Conservation (phyloP, 2,797 vertebrate species). For the Cryptoblepharus egeriae region DNA sequence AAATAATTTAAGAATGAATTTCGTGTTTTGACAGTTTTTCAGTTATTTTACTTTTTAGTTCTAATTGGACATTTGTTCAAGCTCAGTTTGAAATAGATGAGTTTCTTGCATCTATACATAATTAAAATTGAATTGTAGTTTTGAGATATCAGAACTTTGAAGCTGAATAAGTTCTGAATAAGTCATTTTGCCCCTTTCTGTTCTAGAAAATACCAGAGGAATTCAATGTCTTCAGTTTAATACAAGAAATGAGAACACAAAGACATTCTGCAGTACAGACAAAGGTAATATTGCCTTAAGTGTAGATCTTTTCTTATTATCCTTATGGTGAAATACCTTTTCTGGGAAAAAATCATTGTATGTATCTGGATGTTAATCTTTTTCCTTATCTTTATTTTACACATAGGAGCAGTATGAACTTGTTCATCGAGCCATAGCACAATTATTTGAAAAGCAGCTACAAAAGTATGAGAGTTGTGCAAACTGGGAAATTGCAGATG, state of each 20-base stretch:
- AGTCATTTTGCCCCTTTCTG: conserved; percentile 25
- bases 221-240: conserved; percentile 95
- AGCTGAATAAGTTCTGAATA: background rate
- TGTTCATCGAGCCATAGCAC: conserved; percentile 94
- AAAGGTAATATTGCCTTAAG: conserved; percentile 81
- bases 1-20: conserved; percentile 1
- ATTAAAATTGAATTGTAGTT: background rate
- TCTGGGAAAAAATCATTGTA: background rate
- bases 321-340: background rate
- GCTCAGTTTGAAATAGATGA: background rate
- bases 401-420: conserved; percentile 95
- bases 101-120: background rate
- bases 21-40: background rate
- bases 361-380: conserved; percentile 28
- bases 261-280: conserved; percentile 98
- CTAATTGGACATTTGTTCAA: background rate
- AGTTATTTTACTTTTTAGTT: background rate
- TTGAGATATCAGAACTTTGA: background rate
- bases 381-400: conserved; percentile 19
- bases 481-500: conserved; percentile 86
- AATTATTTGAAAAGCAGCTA: conserved; percentile 95
- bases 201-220: conserved; percentile 97
- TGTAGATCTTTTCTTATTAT: background rate
- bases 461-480: conserved; percentile 87
- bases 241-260: conserved; percentile 98